Evolutionary conservation across 1,140 invertebrate species (phyloP).

Genomic region (Apolygus lucorum): DNA sequence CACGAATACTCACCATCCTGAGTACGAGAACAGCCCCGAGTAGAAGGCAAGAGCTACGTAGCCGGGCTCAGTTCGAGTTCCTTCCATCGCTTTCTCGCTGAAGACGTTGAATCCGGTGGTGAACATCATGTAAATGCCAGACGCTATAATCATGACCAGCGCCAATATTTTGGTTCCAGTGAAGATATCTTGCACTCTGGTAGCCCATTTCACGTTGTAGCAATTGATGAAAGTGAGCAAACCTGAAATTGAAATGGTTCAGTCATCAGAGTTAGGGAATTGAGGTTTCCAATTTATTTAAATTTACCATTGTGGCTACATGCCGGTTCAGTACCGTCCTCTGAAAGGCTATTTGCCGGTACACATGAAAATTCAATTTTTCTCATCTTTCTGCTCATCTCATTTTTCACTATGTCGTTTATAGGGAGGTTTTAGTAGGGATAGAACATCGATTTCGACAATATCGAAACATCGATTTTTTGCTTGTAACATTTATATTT

Average conservation of each 20-base stretch:
- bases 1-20: conserved; percentile 61
- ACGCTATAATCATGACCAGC: conserved; percentile 74
- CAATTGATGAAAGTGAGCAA: conserved; percentile 91
- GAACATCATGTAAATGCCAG: conserved; percentile 63
- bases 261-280: too few relatives aligned
- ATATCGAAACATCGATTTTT: too few relatives aligned
- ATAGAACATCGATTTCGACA: too few relatives aligned
- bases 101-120: conserved; percentile 58
- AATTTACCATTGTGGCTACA: too few relatives aligned
- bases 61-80: conserved; percentile 63
- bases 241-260: conserved; percentile 53
- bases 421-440: too few relatives aligned
- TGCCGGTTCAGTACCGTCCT: too few relatives aligned
- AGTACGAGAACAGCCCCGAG: conserved; percentile 94
- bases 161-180: conserved; percentile 89
- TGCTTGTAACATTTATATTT: too few relatives aligned
- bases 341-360: too few relatives aligned
- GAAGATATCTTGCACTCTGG: conserved; percentile 85
- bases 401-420: too few relatives aligned
- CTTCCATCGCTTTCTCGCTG: conserved; percentile 68
- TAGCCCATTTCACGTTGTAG: conserved; percentile 91
- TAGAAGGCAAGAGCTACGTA: conserved; percentile 87
- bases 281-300: too few relatives aligned
- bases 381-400: too few relatives aligned
- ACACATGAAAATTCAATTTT: too few relatives aligned